Evolutionary conservation across 2,113 vertebrate genomes (phyloP).

Genomic region (Panthera tigris): DNA sequence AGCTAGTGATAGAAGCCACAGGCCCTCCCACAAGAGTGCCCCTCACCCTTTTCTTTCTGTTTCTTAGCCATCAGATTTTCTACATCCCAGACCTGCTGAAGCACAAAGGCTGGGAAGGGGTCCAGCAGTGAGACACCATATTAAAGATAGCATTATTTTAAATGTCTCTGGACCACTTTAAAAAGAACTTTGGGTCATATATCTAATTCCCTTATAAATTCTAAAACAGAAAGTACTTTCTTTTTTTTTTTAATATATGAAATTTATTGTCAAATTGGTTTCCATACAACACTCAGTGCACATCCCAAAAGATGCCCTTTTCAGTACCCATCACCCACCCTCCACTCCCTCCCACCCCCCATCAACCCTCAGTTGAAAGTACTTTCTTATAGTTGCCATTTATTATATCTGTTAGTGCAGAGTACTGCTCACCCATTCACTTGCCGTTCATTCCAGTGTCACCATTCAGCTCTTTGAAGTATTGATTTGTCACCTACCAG

Average conservation of each 20-base stretch:
- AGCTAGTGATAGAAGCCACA: background rate
- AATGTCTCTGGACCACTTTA: background rate
- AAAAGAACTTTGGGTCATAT: background rate
- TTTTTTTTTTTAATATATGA: too few species aligned
- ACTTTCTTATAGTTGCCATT: background rate
- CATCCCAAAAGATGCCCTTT: too few species aligned
- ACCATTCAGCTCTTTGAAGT: background rate
- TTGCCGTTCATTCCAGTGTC: background rate
- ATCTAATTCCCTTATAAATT: conserved; percentile 27
- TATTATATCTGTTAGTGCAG: background rate
- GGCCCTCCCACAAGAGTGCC: background rate
- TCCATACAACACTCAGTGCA: too few species aligned
- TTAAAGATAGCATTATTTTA: background rate
- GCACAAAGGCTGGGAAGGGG: background rate
- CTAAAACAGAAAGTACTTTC: background rate
- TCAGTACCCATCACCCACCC: too few species aligned
- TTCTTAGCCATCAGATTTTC: background rate
- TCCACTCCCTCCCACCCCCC: too few species aligned
- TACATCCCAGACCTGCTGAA: background rate
- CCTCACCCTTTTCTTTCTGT: background rate
- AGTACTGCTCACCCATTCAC: background rate
- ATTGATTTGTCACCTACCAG: background rate
- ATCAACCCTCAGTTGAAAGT: background rate
- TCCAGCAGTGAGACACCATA: background rate
- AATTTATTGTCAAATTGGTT: too few species aligned